Percentiles rank a stretch among this genome's conserved stretches.
Conservation (phyloP, 2,113 vertebrate species). For the Tenebrosternarchus preto region DNA sequence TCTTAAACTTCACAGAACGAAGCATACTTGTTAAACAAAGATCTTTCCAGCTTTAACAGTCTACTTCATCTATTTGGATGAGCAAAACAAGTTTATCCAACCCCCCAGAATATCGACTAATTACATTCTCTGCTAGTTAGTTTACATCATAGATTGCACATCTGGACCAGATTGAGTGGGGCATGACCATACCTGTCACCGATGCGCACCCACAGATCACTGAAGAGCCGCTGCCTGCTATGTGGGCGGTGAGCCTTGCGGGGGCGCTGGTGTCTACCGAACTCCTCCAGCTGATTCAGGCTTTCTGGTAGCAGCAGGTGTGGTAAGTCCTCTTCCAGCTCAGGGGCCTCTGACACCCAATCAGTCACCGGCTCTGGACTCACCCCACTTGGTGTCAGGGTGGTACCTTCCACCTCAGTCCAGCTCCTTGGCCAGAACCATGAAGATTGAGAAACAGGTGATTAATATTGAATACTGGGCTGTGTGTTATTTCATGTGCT, state of each 20-base stretch:
- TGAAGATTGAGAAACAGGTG: not conserved
- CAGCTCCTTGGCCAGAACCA: slow-evolving; percentile 50
- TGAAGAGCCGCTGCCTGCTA: slow-evolving; percentile 87
- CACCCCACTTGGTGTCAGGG: slow-evolving; percentile 39
- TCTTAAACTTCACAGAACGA: too few species aligned
- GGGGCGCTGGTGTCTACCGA: slow-evolving; percentile 89
- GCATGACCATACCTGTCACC: slow-evolving; percentile 82
- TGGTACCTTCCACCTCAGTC: slow-evolving; percentile 43
- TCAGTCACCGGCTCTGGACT: slow-evolving; percentile 59
- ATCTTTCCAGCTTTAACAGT: too few species aligned
- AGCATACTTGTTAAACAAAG: too few species aligned
- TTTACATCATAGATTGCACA: too few species aligned
- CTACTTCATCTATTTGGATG: too few species aligned
- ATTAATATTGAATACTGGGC: not conserved
- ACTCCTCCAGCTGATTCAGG: slow-evolving; percentile 96
- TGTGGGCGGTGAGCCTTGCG: slow-evolving; percentile 84
- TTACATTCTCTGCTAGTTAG: too few species aligned
- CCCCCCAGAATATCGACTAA: too few species aligned
- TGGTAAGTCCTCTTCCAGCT: slow-evolving; percentile 77
- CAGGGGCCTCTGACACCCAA: slow-evolving; percentile 49
- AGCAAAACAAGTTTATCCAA: too few species aligned
- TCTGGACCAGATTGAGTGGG: not conserved
- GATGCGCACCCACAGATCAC: slow-evolving; percentile 97
- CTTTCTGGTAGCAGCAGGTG: slow-evolving; percentile 93
- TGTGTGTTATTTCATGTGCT: not conserved